Evolutionary conservation across 2,888 invertebrate species (phyloP).

Genomic region (Cephus sareptanus): DNA sequence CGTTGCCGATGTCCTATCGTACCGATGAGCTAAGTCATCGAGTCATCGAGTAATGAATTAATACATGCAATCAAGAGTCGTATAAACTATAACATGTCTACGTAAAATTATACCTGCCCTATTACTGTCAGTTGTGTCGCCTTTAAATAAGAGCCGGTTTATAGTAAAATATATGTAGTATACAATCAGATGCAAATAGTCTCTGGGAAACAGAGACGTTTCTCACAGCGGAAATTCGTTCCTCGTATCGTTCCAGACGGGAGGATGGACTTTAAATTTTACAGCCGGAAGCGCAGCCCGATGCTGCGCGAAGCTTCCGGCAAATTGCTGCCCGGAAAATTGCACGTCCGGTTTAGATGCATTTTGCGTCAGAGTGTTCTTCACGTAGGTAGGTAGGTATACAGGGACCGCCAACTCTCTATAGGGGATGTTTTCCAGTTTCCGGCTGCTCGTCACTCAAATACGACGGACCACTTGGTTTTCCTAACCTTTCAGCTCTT

Average conservation of each 20-base stretch:
- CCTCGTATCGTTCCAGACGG: background rate
- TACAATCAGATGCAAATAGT: background rate
- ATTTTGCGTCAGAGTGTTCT: constrained; percentile 41
- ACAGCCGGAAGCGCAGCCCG: constrained; percentile 43
- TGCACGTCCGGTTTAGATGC: constrained; percentile 44
- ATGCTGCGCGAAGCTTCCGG: constrained; percentile 41
- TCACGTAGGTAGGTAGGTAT: background rate
- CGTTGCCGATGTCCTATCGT: background rate
- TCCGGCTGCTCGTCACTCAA: constrained; percentile 38
- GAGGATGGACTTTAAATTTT: constrained; percentile 30
- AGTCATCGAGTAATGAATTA: background rate
- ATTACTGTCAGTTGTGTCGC: background rate
- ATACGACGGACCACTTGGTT: constrained; percentile 28
- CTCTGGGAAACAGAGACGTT: background rate
- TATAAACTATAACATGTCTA: background rate
- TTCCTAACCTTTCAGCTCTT: background rate
- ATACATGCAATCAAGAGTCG: background rate
- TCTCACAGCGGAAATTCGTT: background rate
- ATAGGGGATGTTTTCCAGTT: background rate
- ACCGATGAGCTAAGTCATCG: background rate
- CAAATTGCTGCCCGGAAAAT: constrained; percentile 44
- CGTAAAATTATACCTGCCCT: background rate
- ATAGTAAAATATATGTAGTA: background rate
- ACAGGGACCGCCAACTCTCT: background rate
- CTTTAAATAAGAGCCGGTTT: background rate